Evolutionary conservation across 1,140 invertebrate genomes (phyloP).

Genomic region (Diabrotica virgifera): DNA sequence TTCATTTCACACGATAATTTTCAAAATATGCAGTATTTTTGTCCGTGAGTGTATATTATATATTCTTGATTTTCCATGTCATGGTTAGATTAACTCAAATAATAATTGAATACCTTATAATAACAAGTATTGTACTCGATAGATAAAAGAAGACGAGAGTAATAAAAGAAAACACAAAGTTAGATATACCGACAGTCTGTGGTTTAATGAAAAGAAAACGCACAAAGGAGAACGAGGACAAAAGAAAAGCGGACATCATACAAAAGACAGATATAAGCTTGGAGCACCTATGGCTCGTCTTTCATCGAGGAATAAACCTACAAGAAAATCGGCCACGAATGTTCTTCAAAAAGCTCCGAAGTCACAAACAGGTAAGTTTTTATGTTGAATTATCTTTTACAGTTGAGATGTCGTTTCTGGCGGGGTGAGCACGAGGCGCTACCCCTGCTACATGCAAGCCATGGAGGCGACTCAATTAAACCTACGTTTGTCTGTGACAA

Average conservation of each 20-base stretch:
- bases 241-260: slow-evolving; percentile 8
- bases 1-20: too few relatives aligned
- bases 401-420: too few relatives aligned
- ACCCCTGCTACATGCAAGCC: too few relatives aligned
- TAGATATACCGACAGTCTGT: slow-evolving; percentile 13
- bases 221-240: neutral
- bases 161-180: neutral
- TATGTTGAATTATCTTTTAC: neutral
- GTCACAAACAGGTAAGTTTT: neutral
- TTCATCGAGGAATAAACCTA: neutral
- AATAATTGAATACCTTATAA: too few relatives aligned
- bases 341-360: neutral
- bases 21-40: too few relatives aligned
- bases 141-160: neutral
- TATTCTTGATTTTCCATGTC: too few relatives aligned
- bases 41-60: too few relatives aligned
- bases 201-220: slow-evolving; percentile 11
- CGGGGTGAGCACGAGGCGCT: too few relatives aligned
- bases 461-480: too few relatives aligned
- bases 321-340: neutral
- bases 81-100: too few relatives aligned
- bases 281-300: neutral
- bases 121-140: neutral
- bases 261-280: neutral
- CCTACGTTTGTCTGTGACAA: too few relatives aligned